Percentiles rank a stretch among this genome's conserved stretches.
Evolutionary conservation across 2,113 vertebrate species (phyloP).

Genomic region (Grus americana): DNA sequence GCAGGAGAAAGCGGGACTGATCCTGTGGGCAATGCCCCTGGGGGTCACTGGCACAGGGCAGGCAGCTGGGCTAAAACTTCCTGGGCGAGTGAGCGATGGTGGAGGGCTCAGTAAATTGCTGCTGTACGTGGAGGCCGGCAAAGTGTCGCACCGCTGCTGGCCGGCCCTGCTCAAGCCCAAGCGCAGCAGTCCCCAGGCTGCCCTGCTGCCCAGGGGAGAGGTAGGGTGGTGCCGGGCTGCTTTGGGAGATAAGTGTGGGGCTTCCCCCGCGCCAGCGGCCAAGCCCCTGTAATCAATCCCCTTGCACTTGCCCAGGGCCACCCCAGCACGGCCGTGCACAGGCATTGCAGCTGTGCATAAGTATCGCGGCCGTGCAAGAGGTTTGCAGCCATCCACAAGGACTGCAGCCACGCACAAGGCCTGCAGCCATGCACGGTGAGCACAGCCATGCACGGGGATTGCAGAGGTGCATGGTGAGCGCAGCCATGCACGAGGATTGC

Average conservation of each 20-base stretch:
- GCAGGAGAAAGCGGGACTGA: neutral
- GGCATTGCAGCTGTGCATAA: neutral
- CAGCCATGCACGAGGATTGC: no score
- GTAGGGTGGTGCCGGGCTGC: neutral
- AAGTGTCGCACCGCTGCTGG: fast-evolving
- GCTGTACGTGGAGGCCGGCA: fast-evolving
- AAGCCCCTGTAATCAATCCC: neutral
- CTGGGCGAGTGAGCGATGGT: fast-evolving
- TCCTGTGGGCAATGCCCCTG: fast-evolving
- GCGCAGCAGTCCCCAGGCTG: fast-evolving
- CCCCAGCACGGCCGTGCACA: neutral
- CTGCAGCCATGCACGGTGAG: fast-evolving
- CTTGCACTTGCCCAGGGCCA: neutral
- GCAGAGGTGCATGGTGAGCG: no score
- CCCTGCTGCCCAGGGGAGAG: neutral
- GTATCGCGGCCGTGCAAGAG: neutral
- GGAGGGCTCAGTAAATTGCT: neutral
- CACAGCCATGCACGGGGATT: neutral
- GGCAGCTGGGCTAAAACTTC: neutral
- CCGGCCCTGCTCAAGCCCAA: neutral
- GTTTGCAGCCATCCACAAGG: neutral
- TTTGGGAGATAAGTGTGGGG: neutral
- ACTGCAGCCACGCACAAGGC: fast-evolving
- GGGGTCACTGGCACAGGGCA: fast-evolving
- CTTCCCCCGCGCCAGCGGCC: fast-evolving